Conservation (phyloP, 2,888 invertebrate genomes). For the Proisotoma minuta region DNA sequence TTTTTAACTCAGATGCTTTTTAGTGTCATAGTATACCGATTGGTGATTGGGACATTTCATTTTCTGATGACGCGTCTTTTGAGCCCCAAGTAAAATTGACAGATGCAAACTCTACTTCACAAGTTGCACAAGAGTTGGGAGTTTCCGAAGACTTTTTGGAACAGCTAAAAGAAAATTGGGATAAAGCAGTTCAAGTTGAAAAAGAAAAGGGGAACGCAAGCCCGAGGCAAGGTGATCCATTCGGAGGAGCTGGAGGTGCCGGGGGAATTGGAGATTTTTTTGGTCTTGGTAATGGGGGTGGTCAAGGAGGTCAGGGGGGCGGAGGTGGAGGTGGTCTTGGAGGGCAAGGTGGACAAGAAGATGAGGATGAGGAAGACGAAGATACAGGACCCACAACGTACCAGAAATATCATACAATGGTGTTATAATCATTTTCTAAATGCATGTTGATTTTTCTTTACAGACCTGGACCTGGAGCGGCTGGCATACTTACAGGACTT, state of each 20-base stretch:
- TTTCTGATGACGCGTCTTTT: neutral
- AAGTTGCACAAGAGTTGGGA: slow-evolving; percentile 2
- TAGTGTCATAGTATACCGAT: neutral
- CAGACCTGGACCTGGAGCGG: neutral
- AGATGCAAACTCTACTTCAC: neutral
- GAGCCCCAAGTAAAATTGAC: neutral
- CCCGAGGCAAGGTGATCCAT: slow-evolving; percentile 3
- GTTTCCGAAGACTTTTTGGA: neutral
- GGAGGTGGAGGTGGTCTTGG: slow-evolving; percentile 22
- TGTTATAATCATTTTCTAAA: neutral
- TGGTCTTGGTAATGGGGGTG: slow-evolving; percentile 12
- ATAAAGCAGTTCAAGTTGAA: slow-evolving; percentile 25
- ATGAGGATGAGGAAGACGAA: slow-evolving; percentile 19
- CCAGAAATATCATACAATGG: neutral
- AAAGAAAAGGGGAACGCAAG: slow-evolving; percentile 7
- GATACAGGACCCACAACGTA: slow-evolving; percentile 15
- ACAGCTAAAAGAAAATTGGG: slow-evolving; percentile 22
- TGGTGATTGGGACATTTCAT: neutral
- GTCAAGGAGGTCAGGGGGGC: slow-evolving; percentile 2
- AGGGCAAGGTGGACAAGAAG: slow-evolving; percentile 2
- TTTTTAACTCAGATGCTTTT: neutral
- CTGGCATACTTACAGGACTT: slow-evolving; percentile 14
- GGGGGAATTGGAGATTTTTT: slow-evolving; percentile 24
- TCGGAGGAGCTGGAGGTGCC: slow-evolving; percentile 21
- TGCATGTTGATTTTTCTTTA: neutral